Conservation (phyloP, 2,888 invertebrate genomes). For the Oasisia sp. region DNA sequence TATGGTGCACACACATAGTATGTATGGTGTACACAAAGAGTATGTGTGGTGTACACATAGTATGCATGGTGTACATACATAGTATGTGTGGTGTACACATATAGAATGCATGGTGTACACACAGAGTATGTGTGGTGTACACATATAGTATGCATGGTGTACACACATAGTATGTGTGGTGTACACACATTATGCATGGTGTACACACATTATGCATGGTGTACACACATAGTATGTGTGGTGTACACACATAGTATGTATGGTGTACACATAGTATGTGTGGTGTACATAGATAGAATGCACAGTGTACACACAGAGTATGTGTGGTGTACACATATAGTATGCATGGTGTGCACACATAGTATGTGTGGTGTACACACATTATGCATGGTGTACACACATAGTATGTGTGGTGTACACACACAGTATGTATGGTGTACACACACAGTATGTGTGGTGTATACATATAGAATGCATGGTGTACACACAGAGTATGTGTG, state of each 20-base stretch:
- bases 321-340: neutral
- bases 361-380: no score
- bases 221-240: neutral
- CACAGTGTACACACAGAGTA: neutral
- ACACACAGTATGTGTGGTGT: no score
- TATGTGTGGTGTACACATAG: neutral
- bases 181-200: no score
- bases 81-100: no score
- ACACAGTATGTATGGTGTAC: neutral
- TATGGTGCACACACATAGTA: neutral
- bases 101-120: neutral
- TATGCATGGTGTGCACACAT: neutral
- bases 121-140: neutral
- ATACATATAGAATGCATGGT: neutral
- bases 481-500: neutral
- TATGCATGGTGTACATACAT: neutral
- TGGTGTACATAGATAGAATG: neutral
- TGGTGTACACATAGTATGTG: neutral
- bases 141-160: neutral
- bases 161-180: no score
- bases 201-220: neutral
- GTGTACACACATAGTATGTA: neutral
- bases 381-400: neutral
- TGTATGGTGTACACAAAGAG: neutral
- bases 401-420: neutral